Base-by-base conservation (phyloP, 1,140 invertebrate species). In the Carposina sasakii region DNA sequence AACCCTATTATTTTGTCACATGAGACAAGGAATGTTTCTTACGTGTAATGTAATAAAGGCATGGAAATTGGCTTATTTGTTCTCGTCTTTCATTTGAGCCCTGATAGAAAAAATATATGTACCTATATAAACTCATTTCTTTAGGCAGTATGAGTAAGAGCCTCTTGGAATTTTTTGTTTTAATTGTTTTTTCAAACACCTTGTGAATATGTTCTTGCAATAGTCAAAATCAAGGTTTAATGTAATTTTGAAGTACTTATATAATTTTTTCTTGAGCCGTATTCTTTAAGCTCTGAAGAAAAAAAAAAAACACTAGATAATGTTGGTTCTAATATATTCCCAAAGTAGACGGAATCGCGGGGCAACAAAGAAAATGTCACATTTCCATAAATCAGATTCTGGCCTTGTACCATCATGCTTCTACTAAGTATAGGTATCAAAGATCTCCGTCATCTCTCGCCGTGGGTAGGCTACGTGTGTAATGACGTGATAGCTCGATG, bases 401-500 rank as follows among this genome's bases (percentile, higher is more conserved):
- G 9, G 17, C 6, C 24, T 28, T 28, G 12, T 28, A 28, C 24
- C 12, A 6, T 28, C 24, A 28, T 28, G n/a, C 24, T 28, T 5
- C 12, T 5, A 6, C 24, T 28, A 28, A 28, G 12, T 5, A 28
- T 12, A 28, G 24, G 6, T 12, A 28, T 28, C 24, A 70, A 60
- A 48, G 48, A 78, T 76, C 61, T 70, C 53, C 33, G 48, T 48
- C 68, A 67, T 68, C 63, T 68, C 45, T 52, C 58, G 40, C 63
- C 57, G 67, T 75, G 62, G 71, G 69, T 53, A 55, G 67, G 46
- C 37, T 67, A 71, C 71, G 67, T 72, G 65, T 71, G 67, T 68
- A 71, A 67, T 65, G 67, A 76, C 71, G 60, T 63, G 70, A 79
- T 74, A 68, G 58, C 52, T 57, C 53, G 48, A 52, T 59, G 70